Conservation (phyloP, 2,113 vertebrate species). For the Sapajus apella region DNA sequence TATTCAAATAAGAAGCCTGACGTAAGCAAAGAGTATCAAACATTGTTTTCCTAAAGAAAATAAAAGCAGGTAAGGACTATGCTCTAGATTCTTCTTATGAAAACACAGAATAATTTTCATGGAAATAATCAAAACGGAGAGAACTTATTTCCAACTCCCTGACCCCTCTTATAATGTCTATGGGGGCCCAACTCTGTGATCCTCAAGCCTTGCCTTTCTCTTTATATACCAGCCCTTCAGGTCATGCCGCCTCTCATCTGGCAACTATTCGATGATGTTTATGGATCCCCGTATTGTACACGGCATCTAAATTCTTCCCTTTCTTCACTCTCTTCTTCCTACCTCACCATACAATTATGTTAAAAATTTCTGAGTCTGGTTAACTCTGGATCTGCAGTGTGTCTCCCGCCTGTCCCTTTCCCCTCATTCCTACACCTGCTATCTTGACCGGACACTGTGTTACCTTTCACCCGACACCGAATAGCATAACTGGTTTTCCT, state of each 20-base stretch:
- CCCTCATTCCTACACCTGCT: not conserved
- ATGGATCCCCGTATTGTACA: not conserved
- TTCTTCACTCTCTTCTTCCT: not conserved
- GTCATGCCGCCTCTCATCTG: not conserved
- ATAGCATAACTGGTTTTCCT: not conserved
- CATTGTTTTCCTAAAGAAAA: not conserved
- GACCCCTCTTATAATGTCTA: not conserved
- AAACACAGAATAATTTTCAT: not conserved
- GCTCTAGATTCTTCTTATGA: not conserved
- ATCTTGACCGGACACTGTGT: not conserved
- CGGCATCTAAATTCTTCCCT: not conserved
- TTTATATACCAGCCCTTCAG: not conserved
- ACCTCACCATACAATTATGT: not conserved
- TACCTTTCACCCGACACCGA: not conserved
- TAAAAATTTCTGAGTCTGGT: not conserved
- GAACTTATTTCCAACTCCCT: not conserved
- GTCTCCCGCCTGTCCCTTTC: not conserved
- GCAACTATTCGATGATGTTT: not conserved
- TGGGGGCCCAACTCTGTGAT: not conserved
- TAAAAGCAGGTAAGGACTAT: not conserved
- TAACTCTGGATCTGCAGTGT: not conserved
- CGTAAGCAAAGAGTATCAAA: not conserved
- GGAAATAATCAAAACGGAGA: not conserved
- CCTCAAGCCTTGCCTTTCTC: not conserved
- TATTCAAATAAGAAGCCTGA: not conserved